Evolutionary conservation across 2,113 vertebrate species (phyloP).

Genomic region (Ptilorrhoa leucosticta): DNA sequence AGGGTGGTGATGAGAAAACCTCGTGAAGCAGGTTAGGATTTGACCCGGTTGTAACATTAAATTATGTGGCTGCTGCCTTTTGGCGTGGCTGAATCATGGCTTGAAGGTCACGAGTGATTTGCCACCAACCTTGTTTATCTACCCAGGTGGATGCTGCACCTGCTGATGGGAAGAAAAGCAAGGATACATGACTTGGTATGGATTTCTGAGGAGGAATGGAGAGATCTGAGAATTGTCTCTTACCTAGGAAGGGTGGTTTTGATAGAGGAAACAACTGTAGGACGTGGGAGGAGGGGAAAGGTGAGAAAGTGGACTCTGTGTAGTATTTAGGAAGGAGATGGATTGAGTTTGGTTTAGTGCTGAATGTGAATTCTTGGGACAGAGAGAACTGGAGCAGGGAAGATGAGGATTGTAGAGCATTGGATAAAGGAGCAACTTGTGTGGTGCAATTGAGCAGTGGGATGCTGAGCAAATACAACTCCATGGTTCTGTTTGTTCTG

Average conservation of each 20-base stretch:
- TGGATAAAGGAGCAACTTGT: background rate
- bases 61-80: background rate
- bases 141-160: background rate
- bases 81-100: background rate
- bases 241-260: background rate
- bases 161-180: background rate
- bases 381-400: background rate
- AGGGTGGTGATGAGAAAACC: background rate
- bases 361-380: background rate
- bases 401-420: fast-evolving
- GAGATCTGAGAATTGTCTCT: background rate
- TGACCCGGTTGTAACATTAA: fast-evolving
- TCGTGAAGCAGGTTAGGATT: background rate
- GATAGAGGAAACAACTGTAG: background rate
- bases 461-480: background rate
- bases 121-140: background rate
- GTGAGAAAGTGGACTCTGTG: background rate
- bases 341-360: background rate
- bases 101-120: background rate
- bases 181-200: background rate
- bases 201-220: background rate
- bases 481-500: background rate
- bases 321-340: background rate
- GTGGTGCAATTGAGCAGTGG: background rate
- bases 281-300: background rate